A percentile compares a stretch with the other conserved stretches of the same genome.
phyloP scores from a whole-genome alignment of 2,113 vertebrate genomes.

The Petrocephalus microphthalmus region DNA sequence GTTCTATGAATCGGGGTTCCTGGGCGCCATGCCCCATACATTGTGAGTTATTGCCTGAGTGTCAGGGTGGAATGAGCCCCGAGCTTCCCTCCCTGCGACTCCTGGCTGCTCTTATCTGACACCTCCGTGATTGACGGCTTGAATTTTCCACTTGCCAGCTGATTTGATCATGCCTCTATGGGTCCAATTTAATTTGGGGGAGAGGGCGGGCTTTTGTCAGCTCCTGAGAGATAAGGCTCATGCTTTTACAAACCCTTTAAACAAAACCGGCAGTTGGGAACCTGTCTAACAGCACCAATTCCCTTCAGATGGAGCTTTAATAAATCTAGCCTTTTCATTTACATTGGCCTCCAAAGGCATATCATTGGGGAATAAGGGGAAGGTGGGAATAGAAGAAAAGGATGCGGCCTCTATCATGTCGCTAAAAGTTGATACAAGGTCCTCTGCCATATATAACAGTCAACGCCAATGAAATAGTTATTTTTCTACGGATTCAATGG shows the following conservation, averaged over 20 bases:
- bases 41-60: conserved; percentile 62
- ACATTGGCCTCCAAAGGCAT: conserved; percentile 26
- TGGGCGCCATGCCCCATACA: conserved; percentile 39
- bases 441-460: conserved; percentile 19
- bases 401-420: background rate
- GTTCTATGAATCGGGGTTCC: conserved; percentile 21
- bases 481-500: background rate
- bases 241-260: conserved; percentile 72
- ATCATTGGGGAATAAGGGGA: conserved; percentile 6
- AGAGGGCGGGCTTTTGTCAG: conserved; percentile 69
- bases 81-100: conserved; percentile 57
- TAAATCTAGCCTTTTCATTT: conserved; percentile 42
- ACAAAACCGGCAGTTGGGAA: conserved; percentile 57
- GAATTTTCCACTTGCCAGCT: conserved; percentile 66
- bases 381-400: conserved; percentile 13
- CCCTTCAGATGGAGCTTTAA: conserved; percentile 23
- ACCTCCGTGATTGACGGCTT: conserved; percentile 61
- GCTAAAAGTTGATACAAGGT: conserved; percentile 7
- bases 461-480: conserved; percentile 4
- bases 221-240: conserved; percentile 61
- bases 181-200: conserved; percentile 71
- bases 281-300: conserved; percentile 60
- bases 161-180: conserved; percentile 66
- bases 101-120: conserved; percentile 62
- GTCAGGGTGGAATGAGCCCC: conserved; percentile 58